Evolutionary conservation across 2,797 vertebrate genomes (phyloP), one percentile per base, ranked within the genome.

Genomic region (Cichlasoma orientale): DNA sequence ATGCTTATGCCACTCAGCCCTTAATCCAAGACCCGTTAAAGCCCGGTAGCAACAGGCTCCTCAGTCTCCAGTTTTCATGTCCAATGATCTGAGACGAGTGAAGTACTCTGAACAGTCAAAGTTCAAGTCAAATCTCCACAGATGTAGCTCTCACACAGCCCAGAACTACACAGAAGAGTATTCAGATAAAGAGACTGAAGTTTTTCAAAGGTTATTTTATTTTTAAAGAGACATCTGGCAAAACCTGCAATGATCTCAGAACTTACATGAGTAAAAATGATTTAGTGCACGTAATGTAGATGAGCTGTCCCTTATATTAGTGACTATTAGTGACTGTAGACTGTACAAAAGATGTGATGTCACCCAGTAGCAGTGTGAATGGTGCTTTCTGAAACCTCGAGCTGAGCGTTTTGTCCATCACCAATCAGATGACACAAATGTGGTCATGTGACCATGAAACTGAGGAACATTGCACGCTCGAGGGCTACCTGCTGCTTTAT

Each of bases 351-450:
- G 59, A 47, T 0, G 38, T 25, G 18, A 36, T 23, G 21, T 61
- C 36, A 61, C 1, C 59, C 59, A 19, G 18, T 11, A 27, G 44
- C 0, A 25, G 1, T 27, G 38, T 19, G 1, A 27, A 25, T 0
- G 4, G 14, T 44, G 36, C 38, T 44, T 66, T 44, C 38, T 44
- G 59, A 47, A 66, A 23, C 44, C 44, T 14, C 4, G 1, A 16
- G 44, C 44, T 16, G 44, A 47, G 14, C 23, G 19, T 47, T 44
- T 44, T 44, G 16, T 1, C 16, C 38, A 11, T 66, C 1, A 47
- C 0, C 8, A 27, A 66, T 41, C 38, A 66, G 1, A 47, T 2
- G 38, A 47, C 61, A 12, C 9, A 1, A 44, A 0, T 66, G 14
- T 47, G 44, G 25, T 18, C 4, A 6, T 14, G 0, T 1, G 38